phyloP scores from a whole-genome alignment of 2,888 invertebrate genomes.

The Drepana falcataria region DNA sequence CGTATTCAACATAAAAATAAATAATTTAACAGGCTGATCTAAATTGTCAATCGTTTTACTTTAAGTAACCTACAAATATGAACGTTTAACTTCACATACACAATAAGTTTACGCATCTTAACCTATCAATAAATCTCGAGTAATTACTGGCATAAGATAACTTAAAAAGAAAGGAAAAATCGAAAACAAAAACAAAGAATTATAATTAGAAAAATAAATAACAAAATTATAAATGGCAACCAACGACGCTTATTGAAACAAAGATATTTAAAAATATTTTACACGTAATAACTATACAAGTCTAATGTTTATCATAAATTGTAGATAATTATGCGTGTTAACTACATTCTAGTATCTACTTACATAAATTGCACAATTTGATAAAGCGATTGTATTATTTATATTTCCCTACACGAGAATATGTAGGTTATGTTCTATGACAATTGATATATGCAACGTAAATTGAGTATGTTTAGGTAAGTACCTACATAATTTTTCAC shows the following conservation, averaged over 20 bases:
- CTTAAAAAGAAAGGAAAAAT: conserved; percentile 32
- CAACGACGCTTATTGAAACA: conserved; percentile 29
- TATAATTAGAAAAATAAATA: conserved; percentile 74
- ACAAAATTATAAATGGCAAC: conserved; percentile 65
- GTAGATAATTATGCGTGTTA: conserved; percentile 44
- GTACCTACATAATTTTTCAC: too few relatives aligned
- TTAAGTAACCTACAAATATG: conserved; percentile 53
- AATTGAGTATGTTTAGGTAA: too few relatives aligned
- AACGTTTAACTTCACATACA: conserved; percentile 58
- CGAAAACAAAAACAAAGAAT: conserved; percentile 46
- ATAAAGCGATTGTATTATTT: conserved; percentile 66
- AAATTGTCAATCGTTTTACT: conserved; percentile 51
- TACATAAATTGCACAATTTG: conserved; percentile 75
- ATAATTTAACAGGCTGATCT: conserved; percentile 71
- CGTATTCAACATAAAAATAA: conserved; percentile 76
- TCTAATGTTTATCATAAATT: conserved; percentile 20
- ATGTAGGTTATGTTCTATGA: too few relatives aligned
- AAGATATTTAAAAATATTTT: conserved; percentile 12
- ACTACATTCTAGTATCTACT: conserved; percentile 61
- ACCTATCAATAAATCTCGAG: conserved; percentile 49
- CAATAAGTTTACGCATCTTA: conserved; percentile 39
- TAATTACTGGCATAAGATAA: conserved; percentile 72
- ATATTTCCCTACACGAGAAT: conserved; percentile 16
- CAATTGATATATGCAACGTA: too few relatives aligned
- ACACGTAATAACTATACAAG: conserved; percentile 42